Evolutionary conservation across 2,113 vertebrate genomes (phyloP).

Genomic region (Papio anubis): DNA sequence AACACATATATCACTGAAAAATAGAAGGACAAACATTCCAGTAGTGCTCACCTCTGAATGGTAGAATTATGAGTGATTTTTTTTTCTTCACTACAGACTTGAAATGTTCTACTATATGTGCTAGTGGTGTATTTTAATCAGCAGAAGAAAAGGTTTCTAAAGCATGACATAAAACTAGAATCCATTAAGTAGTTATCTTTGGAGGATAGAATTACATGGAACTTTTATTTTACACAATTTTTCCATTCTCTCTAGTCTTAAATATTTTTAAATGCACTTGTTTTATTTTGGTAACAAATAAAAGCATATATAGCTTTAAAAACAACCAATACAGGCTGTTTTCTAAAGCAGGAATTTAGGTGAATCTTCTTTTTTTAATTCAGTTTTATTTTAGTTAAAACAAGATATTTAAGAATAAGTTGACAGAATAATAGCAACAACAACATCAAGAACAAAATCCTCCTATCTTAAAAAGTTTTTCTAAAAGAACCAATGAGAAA

Average conservation of each 20-base stretch:
- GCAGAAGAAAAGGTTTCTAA: neutral
- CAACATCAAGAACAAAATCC: neutral
- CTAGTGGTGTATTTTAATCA: neutral
- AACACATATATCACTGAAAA: neutral
- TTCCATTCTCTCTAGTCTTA: neutral
- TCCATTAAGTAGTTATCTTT: neutral
- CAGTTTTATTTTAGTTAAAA: slow-evolving; percentile 21
- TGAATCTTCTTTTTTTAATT: neutral
- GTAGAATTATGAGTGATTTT: neutral
- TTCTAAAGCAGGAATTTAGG: slow-evolving; percentile 1
- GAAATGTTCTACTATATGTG: neutral
- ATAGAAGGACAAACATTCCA: neutral
- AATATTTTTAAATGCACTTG: neutral
- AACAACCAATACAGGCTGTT: neutral
- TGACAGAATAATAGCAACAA: neutral
- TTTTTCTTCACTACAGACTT: neutral
- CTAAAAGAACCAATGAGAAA: slow-evolving; percentile 5
- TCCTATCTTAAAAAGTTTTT: slow-evolving; percentile 2
- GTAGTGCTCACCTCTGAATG: neutral
- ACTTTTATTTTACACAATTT: neutral
- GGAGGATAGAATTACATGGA: neutral
- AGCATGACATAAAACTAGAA: slow-evolving; percentile 27
- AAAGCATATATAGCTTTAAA: neutral
- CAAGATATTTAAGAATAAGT: neutral
- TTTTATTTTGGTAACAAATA: slow-evolving; percentile 3